These are phyloP conservation scores for Haemorhous mexicanus DNA, from an alignment of 2,113 vertebrate species.

Conservation along the genomic window DNA sequence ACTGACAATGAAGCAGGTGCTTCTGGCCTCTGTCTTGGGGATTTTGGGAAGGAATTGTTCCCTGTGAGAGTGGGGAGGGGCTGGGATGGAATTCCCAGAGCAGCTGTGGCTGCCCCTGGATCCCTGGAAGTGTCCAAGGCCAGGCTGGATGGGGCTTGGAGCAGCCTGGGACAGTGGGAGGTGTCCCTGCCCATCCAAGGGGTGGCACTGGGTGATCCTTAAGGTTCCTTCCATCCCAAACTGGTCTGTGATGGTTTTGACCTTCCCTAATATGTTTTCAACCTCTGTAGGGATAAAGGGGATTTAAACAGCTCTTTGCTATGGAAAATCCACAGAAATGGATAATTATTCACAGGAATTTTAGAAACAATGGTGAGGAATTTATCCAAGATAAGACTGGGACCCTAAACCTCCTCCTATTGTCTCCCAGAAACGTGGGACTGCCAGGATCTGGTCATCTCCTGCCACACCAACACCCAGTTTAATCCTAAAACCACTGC, in stretches of 20 bases:
- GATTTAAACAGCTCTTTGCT: neutral
- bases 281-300: neutral
- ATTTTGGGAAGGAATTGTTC: neutral
- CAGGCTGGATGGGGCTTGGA: neutral
- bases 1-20: rapidly evolving
- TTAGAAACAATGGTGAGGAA: neutral
- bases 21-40: neutral
- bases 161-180: neutral
- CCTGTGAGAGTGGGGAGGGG: rapidly evolving
- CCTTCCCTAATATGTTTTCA: neutral
- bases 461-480: neutral
- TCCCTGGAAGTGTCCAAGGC: neutral
- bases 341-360: neutral
- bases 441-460: rapidly evolving
- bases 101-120: neutral
- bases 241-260: neutral
- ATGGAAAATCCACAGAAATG: neutral
- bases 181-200: neutral
- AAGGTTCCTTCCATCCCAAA: neutral
- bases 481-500: rapidly evolving
- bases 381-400: neutral
- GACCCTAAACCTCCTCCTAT: neutral
- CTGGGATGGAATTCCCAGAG: neutral
- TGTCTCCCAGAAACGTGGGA: rapidly evolving
- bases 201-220: neutral